Percentiles rank a stretch among this genome's conserved stretches.
Conservation (phyloP, 2,113 vertebrate genomes). For the Craseonycteris thonglongyai region DNA sequence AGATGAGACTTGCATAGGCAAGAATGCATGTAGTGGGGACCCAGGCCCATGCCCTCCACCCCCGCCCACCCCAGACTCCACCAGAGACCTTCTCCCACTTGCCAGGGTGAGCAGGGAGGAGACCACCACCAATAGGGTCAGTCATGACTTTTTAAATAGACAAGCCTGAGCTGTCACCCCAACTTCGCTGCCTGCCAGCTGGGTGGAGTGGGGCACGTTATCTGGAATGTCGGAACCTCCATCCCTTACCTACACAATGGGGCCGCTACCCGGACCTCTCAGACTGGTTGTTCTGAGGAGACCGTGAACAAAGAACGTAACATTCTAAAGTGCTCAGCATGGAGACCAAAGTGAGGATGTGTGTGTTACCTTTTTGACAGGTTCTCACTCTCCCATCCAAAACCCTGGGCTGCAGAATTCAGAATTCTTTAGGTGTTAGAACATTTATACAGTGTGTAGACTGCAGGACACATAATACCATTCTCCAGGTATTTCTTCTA, state of each 20-base stretch:
- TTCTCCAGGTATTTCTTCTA: background rate
- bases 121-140: background rate
- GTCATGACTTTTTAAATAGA: background rate
- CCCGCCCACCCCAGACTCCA: background rate
- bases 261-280: background rate
- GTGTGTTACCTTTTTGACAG: background rate
- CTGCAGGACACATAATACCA: background rate
- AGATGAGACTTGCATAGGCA: background rate
- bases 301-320: accelerated
- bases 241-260: background rate
- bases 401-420: background rate
- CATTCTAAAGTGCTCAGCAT: background rate
- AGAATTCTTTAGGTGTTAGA: background rate
- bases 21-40: background rate
- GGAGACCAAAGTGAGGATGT: background rate
- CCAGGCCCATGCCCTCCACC: background rate
- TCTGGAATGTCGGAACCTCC: background rate
- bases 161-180: background rate
- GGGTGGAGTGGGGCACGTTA: background rate
- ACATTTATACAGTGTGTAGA: background rate
- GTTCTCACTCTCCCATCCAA: background rate
- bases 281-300: background rate
- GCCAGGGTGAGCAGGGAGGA: accelerated
- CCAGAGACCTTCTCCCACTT: background rate
- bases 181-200: background rate